These are phyloP conservation scores for Tenthredo scrophulariae DNA, from an alignment of 2,888 invertebrate genomes.

Conservation along the genomic window DNA sequence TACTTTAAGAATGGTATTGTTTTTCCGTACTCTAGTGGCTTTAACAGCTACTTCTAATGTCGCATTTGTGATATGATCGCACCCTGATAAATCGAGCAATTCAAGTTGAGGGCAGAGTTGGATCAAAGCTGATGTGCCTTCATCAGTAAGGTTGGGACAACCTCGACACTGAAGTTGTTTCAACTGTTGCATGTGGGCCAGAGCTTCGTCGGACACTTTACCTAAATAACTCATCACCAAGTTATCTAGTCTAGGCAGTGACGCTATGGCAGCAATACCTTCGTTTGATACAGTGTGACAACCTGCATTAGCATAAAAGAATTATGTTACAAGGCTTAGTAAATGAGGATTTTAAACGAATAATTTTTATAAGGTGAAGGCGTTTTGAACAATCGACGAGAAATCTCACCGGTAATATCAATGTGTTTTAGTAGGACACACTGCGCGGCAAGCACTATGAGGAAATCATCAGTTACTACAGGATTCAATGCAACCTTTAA, in stretches of 20 bases:
- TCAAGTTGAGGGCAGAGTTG: slow-evolving; percentile 66
- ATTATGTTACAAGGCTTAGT: not conserved
- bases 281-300: slow-evolving; percentile 65
- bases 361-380: not conserved
- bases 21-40: slow-evolving; percentile 68
- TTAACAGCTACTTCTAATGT: slow-evolving; percentile 66
- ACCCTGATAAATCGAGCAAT: slow-evolving; percentile 70
- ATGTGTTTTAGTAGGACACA: slow-evolving; percentile 67
- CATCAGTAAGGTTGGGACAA: slow-evolving; percentile 65
- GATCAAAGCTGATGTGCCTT: slow-evolving; percentile 64
- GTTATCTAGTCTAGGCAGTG: slow-evolving; percentile 67
- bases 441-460: slow-evolving; percentile 78
- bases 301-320: slow-evolving; percentile 57
- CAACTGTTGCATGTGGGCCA: slow-evolving; percentile 65
- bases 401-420: slow-evolving; percentile 66
- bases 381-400: not conserved
- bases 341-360: not conserved
- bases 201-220: slow-evolving; percentile 64
- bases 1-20: slow-evolving; percentile 69
- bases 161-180: slow-evolving; percentile 68
- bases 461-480: slow-evolving; percentile 80
- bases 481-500: slow-evolving; percentile 79
- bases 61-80: slow-evolving; percentile 64
- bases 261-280: slow-evolving; percentile 65
- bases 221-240: slow-evolving; percentile 68